A percentile compares a stretch with the other conserved stretches of the same genome.
phyloP scores from a whole-genome alignment of 2,888 invertebrate genomes.

The Cryptus armator region DNA sequence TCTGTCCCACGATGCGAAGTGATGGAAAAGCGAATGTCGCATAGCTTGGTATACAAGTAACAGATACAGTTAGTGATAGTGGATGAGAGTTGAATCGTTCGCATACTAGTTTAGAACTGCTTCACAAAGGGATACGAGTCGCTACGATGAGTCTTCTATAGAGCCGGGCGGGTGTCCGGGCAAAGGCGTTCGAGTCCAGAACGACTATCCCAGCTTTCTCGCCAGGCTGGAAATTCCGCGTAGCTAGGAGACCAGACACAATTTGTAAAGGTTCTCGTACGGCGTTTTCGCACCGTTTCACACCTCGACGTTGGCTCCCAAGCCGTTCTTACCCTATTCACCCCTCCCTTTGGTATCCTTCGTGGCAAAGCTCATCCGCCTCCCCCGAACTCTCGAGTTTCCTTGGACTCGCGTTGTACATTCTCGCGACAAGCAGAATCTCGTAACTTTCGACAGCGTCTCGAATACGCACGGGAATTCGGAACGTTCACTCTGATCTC shows the following conservation, averaged over 20 bases:
- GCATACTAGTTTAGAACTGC: background rate
- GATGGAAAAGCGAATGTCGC: no score
- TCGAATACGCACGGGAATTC: conserved; percentile 45
- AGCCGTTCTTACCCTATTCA: conserved; percentile 1
- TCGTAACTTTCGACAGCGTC: conserved; percentile 22
- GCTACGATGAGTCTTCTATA: conserved; percentile 5
- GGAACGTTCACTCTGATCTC: conserved; percentile 11
- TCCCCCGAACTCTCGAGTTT: background rate
- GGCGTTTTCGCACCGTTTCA: conserved; percentile 57
- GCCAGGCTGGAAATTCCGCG: conserved; percentile 56
- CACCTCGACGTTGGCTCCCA: conserved; percentile 18
- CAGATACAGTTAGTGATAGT: no score
- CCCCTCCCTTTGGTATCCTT: conserved; percentile 5
- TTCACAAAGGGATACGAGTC: background rate
- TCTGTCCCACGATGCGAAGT: no score
- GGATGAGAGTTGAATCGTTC: background rate
- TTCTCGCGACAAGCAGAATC: conserved; percentile 27
- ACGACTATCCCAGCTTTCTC: conserved; percentile 10
- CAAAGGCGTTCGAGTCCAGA: conserved; percentile 15
- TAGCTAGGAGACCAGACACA: conserved; percentile 62
- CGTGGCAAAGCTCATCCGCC: conserved; percentile 21
- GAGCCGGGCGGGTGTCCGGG: background rate
- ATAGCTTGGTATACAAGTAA: no score
- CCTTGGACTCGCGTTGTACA: conserved; percentile 28
- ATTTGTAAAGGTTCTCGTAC: conserved; percentile 56